A percentile compares a stretch with the other conserved stretches of the same genome.
phyloP scores from a whole-genome alignment of 2,797 vertebrate genomes.

The Manis javanica region DNA sequence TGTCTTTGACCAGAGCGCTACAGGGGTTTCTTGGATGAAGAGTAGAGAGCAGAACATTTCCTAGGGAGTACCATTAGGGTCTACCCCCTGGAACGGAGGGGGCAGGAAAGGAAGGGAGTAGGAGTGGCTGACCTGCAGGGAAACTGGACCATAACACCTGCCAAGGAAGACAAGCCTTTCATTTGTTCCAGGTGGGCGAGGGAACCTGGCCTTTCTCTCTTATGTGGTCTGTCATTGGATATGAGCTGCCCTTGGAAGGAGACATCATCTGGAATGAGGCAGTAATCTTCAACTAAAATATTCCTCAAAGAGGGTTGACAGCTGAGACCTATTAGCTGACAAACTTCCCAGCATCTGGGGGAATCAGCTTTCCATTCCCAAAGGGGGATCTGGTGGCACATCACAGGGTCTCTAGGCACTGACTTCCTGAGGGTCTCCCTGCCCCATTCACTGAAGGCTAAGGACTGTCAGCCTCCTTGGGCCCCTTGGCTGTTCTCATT shows the following conservation, averaged over 20 bases:
- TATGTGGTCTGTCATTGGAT: background rate
- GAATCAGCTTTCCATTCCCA: background rate
- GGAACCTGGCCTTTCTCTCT: background rate
- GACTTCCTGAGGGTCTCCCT: background rate
- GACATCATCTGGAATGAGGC: background rate
- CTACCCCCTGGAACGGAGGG: background rate
- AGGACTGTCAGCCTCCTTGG: background rate
- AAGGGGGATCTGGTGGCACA: background rate
- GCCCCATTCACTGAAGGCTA: background rate
- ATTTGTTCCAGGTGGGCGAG: background rate
- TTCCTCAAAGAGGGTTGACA: background rate
- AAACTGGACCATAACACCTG: background rate
- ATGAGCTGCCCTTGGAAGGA: background rate
- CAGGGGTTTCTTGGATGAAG: background rate
- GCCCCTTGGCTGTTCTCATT: background rate
- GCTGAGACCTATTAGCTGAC: background rate
- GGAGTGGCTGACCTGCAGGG: background rate
- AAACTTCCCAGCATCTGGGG: background rate
- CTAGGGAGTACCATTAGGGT: background rate
- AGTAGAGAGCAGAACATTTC: background rate
- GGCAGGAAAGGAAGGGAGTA: fast-evolving
- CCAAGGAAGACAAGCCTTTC: background rate
- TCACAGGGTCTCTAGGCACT: background rate
- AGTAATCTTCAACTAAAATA: background rate
- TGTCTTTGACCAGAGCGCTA: fast-evolving